Base-by-base conservation (phyloP, 1,140 invertebrate genomes). In the Procambarus virginalis region DNA sequence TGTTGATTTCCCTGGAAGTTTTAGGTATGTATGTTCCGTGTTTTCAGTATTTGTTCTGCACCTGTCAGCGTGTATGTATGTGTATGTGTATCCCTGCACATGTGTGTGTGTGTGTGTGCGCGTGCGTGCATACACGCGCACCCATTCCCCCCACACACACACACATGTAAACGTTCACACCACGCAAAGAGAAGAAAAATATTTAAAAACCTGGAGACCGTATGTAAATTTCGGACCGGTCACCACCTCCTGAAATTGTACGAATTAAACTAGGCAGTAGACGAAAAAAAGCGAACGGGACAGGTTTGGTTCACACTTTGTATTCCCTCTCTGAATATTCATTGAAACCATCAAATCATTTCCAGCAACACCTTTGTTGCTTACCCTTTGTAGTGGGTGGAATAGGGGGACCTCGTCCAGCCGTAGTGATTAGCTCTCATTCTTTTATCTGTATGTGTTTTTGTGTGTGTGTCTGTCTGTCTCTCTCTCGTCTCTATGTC, bases 271-370 rank as follows among this genome's bases (percentile, higher is more conserved):
- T 20, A 34, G 55, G 34, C 34, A 45, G 55, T 22, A 77, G 20
- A 83, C 6, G 60, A 34, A 60, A 6, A 34, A 83, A 83, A 70
- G 60, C 46, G 60, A 45, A 46, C 17, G 20, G 46, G 45, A 64
- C 81, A 82, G 60, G 81, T n/a, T 70, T 83, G 60, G 60, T 83
- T 83, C 81, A 83, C 81, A 83, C 81, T 68, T 83, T 83, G 81
- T 83, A 83, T 70, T 55, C 51, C 60, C 81, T 12, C 46, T 12
- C 45, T 60, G 22, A 83, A 83, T 83, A 83, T 83, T 83, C 81
- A 83, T 83, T 83, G 81, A 49, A 83, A 83, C 46, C 81, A 83
- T 83, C 81, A 83, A 83, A 83, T 83, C 64, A 83, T 83, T 83
- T 83, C 81, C 81, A 83, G 55, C 81, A 83, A 8, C 34, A 17